Evolutionary conservation across 2,888 invertebrate species (phyloP).

Genomic region (Tridacna crocea): DNA sequence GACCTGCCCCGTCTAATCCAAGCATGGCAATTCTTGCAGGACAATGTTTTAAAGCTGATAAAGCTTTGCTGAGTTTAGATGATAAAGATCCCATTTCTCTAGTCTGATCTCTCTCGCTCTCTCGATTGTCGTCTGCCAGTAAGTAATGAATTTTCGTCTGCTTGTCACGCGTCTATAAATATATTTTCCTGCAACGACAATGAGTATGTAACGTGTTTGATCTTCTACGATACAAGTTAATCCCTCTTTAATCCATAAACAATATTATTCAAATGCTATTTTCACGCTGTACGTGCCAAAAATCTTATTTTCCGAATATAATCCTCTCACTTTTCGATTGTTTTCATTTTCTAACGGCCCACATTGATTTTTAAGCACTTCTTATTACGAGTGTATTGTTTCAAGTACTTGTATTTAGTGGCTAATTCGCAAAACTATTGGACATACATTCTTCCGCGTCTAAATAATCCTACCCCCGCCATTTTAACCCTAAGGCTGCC

Average conservation of each 20-base stretch:
- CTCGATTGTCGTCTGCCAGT: background rate
- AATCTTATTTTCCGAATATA: too few species aligned
- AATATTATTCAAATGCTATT: too few species aligned
- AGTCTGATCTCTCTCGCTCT: background rate
- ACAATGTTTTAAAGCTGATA: conserved; percentile 54
- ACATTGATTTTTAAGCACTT: too few species aligned
- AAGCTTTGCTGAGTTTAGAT: conserved; percentile 54
- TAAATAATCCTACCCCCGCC: background rate
- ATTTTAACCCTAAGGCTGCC: too few species aligned
- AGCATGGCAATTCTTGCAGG: conserved; percentile 62
- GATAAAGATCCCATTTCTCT: conserved; percentile 50
- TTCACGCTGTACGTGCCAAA: too few species aligned
- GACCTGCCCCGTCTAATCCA: conserved; percentile 60
- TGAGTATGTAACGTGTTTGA: too few species aligned
- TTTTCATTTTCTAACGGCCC: too few species aligned
- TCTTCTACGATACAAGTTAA: too few species aligned
- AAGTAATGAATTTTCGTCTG: background rate
- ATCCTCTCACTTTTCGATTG: too few species aligned
- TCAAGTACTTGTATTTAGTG: background rate
- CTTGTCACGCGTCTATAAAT: background rate
- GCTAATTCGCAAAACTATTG: background rate
- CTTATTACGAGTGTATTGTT: too few species aligned
- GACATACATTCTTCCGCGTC: background rate
- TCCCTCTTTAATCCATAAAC: too few species aligned
- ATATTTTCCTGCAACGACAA: background rate